Base-by-base conservation (phyloP, 2,797 vertebrate species). In the Emydoidea blandingii region DNA sequence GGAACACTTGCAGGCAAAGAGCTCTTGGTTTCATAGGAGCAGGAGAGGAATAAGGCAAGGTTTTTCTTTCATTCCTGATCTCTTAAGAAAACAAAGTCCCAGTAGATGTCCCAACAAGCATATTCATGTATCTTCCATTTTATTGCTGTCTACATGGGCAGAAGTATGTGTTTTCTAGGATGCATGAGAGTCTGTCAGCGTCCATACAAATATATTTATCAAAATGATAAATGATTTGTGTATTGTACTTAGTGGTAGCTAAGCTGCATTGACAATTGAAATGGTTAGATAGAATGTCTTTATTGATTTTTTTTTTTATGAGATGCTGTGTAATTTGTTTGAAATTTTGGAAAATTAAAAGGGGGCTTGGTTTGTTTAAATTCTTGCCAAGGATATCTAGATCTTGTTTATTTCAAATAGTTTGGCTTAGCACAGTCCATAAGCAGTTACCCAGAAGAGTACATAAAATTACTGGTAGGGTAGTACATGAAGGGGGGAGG, bases 101-200 rank as follows among this genome's bases (percentile, higher is more conserved):
- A 49, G 15, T 31, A 5, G 81, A 50, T 91, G 41, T 21, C 54
- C 18, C 52, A 41, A 25, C 86, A 83, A 88, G 1, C 79, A 68
- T 81, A 1, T 86, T 68, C 23, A 37, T 94, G 81, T 79, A 86
- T 91, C 85, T 91, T 76, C 72, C 37, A 49, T 87, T 97, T 94
- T 89, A 78, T 93, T 90, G 10, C 62, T 85, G 49, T 91, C 83
- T 37, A 72, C 6, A 4, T 15, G 41, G 72, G 54, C 52, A n/a
- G 59, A 44, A n/a, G 34, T 79, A 49, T 74, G 91, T 94, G 47
- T 91, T 79, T 90, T 86, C 68, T 92, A 85, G 88, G 91, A 92
- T 21, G 31, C n/a, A 12, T 44, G 37, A 41, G 37, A 12, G 23
- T 25, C 37, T 68, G n/a, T 84, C 85, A 87, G 56, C 19, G 89